Evolutionary conservation across 1,140 invertebrate species (phyloP), one percentile per base, ranked within the genome.

Genomic region (Pseudomyrmex cubaensis): DNA sequence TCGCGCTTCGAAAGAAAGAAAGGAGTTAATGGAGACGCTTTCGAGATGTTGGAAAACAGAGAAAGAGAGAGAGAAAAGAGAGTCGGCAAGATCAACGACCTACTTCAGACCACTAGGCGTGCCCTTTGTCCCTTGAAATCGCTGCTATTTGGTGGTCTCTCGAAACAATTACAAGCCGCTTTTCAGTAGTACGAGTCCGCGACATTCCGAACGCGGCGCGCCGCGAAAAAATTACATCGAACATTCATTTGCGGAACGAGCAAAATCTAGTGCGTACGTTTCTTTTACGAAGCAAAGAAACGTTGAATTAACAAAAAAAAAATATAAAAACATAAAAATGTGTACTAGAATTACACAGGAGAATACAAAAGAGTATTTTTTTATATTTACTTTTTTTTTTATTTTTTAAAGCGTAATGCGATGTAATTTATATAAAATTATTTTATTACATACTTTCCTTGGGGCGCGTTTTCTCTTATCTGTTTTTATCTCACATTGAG

Each of bases 21-120:
- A 82, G 35, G 70, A 74, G 46, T 82, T 78, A 78, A 78, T 70
- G 64, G 76, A 70, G 76, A 78, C 44, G 76, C 44, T 78, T 74
- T 74, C 69, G 46, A 82, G 50, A 78, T 61, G 70, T 56, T 73
- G 20, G 46, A 44, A 82, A 82, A 82, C 70, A 75, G 72, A 35
- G 35, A 35, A 35, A 35, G 70, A 17, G 67, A 74, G 57, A 82
- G 59, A 35, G 35, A 35, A 35, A 35, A 35, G 35, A 35, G 35
- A 35, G 59, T 57, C 56, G 63, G 57, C 5, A 57, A 75, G 70
- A 82, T 82, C 78, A 74, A 82, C 57, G 78, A 82, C 69, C 78
- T 75, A 52, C 13, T 48, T 63, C 69, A 63, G 9, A 52, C 69
- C 69, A 62, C 70, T 50, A 46, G 56, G 17, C 17, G 57, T 20